phyloP scores from a whole-genome alignment of 2,888 invertebrate species.

The Eilema caniola region DNA sequence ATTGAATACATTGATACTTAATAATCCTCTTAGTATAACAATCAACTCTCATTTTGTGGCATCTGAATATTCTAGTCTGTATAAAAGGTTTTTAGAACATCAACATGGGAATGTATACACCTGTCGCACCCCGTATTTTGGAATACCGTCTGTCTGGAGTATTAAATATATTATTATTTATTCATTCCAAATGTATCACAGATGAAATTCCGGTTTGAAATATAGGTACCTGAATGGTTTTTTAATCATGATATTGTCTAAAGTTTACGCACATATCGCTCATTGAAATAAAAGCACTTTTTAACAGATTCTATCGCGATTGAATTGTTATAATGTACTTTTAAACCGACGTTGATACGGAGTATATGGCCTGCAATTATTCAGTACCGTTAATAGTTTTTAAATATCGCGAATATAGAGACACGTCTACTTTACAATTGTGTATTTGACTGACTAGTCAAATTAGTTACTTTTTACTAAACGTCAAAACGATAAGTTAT shows the following conservation, averaged over 20 bases:
- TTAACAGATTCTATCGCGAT: too few relatives aligned
- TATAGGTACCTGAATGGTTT: conserved; percentile 5
- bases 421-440: too few relatives aligned
- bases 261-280: too few relatives aligned
- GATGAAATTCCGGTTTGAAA: conserved; percentile 3
- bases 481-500: too few relatives aligned
- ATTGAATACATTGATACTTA: conserved; percentile 57
- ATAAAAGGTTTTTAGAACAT: conserved; percentile 68
- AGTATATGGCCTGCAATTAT: too few relatives aligned
- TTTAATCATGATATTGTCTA: background rate
- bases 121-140: conserved; percentile 67
- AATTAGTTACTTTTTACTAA: too few relatives aligned
- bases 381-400: too few relatives aligned
- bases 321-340: too few relatives aligned
- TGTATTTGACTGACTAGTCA: too few relatives aligned
- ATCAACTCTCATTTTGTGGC: conserved; percentile 64
- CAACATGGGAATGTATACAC: conserved; percentile 72
- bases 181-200: conserved; percentile 43
- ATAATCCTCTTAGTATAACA: conserved; percentile 68
- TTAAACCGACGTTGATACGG: too few relatives aligned
- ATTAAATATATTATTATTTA: conserved; percentile 57
- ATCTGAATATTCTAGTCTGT: conserved; percentile 61
- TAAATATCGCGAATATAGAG: too few relatives aligned
- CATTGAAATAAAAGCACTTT: too few relatives aligned
- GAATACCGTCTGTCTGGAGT: conserved; percentile 61